Evolutionary conservation across 2,113 vertebrate genomes (phyloP).

Genomic region (Apeltes quadracus): DNA sequence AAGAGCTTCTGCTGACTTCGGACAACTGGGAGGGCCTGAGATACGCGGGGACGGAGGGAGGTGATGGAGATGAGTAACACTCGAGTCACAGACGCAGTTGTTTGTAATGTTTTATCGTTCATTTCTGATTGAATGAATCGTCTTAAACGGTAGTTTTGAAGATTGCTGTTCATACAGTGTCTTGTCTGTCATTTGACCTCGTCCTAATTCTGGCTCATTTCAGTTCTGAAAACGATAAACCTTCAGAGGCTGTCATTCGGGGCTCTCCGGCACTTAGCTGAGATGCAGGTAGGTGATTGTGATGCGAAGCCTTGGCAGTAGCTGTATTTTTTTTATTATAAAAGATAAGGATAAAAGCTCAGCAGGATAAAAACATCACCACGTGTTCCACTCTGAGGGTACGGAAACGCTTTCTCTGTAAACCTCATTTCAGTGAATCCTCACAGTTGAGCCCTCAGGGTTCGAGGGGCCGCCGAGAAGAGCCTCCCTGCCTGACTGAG

Average conservation of each 20-base stretch:
- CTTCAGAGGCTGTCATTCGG: slow-evolving; percentile 87
- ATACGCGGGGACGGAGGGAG: slow-evolving; percentile 72
- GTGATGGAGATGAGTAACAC: slow-evolving; percentile 36
- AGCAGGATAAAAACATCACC: slow-evolving; percentile 73
- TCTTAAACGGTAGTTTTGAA: not conserved
- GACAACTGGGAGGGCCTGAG: slow-evolving; percentile 84
- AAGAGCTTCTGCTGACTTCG: slow-evolving; percentile 88
- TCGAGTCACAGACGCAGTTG: not conserved
- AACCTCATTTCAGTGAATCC: no score
- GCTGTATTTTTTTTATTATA: no score
- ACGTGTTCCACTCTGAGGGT: slow-evolving; percentile 88
- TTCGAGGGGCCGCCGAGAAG: slow-evolving; percentile 3
- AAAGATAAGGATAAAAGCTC: no score
- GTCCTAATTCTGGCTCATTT: slow-evolving; percentile 10
- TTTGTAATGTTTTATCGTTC: no score
- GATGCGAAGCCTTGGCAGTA: not conserved
- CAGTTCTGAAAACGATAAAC: slow-evolving; percentile 88
- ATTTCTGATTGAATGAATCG: not conserved
- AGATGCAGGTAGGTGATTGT: slow-evolving; percentile 78
- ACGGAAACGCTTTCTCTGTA: slow-evolving; percentile 58
- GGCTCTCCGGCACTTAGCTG: slow-evolving; percentile 80
- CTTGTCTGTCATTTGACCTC: not conserved
- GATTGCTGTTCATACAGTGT: not conserved
- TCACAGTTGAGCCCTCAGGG: not conserved
- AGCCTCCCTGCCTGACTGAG: not conserved